Evolutionary conservation across 2,888 invertebrate genomes (phyloP), one percentile per base, ranked within the genome.

Genomic region (Mesorhabditis spiculigera): DNA sequence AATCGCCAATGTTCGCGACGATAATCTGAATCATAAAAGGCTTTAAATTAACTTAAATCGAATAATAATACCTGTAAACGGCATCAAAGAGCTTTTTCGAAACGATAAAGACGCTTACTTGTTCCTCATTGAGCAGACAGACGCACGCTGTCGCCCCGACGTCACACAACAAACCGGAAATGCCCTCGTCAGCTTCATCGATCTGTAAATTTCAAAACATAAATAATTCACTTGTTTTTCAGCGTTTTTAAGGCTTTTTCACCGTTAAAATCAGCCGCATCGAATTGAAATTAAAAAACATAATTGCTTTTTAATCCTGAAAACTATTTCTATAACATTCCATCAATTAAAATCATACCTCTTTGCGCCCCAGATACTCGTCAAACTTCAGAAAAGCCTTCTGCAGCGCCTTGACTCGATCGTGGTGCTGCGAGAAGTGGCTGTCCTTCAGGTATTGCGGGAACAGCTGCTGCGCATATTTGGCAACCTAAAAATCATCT

Each of bases 1-100:
- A 50, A n/a, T 50, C 58, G n/a, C 58, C 58, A 50, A 50, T 50
- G 58, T 50, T 50, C n/a, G 58, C 58, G 58, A 50, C 58, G n/a
- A 50, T 50, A 50, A 50, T n/a, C 58, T 50, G n/a, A 50, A 50
- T 50, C 0, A 13, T 50, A 28, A 28, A 28, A 28, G 28, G 28
- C 1, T 28, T 28, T 3, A 28, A 28, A 28, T 3, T 28, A 28
- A 28, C 28, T 28, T 28, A 28, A 28, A 28, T 28, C 28, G 28
- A 28, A 28, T 28, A 28, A 28, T 28, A 3, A 28, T 28, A 28
- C 28, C 1, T 28, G 28, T 28, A 28, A 28, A 3, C 28, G 28
- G 28, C 1, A 28, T 28, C 28, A 28, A 28, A 28, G 28, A 28
- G 28, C 28, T 28, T 28, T 28, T 28, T 28, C 3, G 8, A 50